Percentiles rank a stretch among this genome's conserved stretches.
Conservation (phyloP, 1,140 invertebrate genomes). For the Bombus vancouverensis region DNA sequence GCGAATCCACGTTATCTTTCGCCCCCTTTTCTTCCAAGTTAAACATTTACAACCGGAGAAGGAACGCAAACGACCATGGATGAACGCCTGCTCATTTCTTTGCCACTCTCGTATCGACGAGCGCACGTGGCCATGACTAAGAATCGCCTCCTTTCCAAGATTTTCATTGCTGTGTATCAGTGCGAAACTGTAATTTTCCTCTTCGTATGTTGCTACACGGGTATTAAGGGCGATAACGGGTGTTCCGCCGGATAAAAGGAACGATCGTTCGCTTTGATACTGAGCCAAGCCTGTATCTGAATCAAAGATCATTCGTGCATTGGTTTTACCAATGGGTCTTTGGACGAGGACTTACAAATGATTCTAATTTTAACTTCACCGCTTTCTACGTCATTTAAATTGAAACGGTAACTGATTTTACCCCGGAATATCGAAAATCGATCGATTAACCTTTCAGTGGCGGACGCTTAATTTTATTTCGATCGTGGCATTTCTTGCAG, state of each 20-base stretch:
- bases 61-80: slow-evolving; percentile 6
- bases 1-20: background rate
- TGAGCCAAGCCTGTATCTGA: too few species aligned
- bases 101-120: background rate
- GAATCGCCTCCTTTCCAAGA: slow-evolving; percentile 11
- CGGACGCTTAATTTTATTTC: background rate
- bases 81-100: background rate
- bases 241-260: background rate
- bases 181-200: background rate
- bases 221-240: background rate
- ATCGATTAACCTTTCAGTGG: background rate
- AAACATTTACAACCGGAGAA: slow-evolving; percentile 19
- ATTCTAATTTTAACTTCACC: background rate
- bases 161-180: background rate
- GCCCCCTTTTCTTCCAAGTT: slow-evolving; percentile 15
- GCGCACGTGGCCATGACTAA: background rate
- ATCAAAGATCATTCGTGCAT: background rate
- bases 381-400: background rate
- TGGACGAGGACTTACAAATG: background rate
- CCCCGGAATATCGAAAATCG: background rate
- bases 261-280: background rate
- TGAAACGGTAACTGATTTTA: background rate
- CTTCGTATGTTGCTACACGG: background rate
- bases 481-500: background rate
- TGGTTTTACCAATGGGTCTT: background rate